Evolutionary conservation across 2,888 invertebrate species (phyloP).

Genomic region (Gandaritis pyraliata): DNA sequence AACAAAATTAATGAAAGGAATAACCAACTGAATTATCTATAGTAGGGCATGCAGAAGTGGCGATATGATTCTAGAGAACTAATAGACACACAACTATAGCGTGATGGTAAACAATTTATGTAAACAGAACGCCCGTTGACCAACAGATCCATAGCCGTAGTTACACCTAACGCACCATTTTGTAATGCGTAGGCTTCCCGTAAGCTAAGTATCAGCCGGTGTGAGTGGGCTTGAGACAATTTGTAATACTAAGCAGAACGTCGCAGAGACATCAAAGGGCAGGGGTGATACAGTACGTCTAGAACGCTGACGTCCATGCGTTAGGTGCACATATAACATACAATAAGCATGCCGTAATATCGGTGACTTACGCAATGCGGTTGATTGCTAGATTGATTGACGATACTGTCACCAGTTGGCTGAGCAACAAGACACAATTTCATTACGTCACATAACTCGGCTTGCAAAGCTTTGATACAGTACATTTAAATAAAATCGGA

Average conservation of each 20-base stretch:
- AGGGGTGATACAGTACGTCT: slow-evolving; percentile 45
- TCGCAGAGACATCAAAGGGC: slow-evolving; percentile 47
- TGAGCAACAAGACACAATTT: slow-evolving; percentile 86
- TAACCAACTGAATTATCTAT: slow-evolving; percentile 39
- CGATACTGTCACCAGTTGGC: slow-evolving; percentile 96
- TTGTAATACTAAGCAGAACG: slow-evolving; percentile 39
- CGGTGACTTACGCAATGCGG: slow-evolving; percentile 94
- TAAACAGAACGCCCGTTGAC: slow-evolving; percentile 14
- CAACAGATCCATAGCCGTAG: slow-evolving; percentile 11
- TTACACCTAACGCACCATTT: not conserved
- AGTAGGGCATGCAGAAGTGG: slow-evolving; percentile 38
- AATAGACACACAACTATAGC: slow-evolving; percentile 35
- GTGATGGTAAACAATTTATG: slow-evolving; percentile 17
- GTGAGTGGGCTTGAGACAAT: slow-evolving; percentile 30
- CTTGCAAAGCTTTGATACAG: slow-evolving; percentile 67
- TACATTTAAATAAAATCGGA: slow-evolving; percentile 42
- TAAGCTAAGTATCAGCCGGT: slow-evolving; percentile 10
- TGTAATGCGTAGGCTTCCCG: not conserved
- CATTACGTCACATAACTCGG: slow-evolving; percentile 79
- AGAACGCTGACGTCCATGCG: slow-evolving; percentile 69
- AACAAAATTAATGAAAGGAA: slow-evolving; percentile 57
- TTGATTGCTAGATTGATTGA: slow-evolving; percentile 96
- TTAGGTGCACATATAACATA: slow-evolving; percentile 69
- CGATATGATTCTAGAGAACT: slow-evolving; percentile 29
- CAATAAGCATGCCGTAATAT: slow-evolving; percentile 67